Percentiles rank a stretch among this genome's conserved stretches.
phyloP scores from a whole-genome alignment of 1,140 invertebrate species.

The Penaeus vannamei region DNA sequence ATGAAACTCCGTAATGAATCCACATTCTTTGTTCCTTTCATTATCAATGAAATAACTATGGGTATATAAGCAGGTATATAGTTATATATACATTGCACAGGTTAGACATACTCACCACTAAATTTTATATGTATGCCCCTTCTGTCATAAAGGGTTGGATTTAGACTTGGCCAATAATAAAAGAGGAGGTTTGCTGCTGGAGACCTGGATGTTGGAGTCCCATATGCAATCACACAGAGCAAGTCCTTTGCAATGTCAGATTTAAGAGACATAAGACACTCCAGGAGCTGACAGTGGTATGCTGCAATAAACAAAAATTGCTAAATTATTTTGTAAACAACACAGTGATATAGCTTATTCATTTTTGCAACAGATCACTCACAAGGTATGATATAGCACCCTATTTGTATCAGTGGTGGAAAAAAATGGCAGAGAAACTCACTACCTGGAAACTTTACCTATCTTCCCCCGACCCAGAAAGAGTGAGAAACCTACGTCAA shows the following conservation, averaged over 20 bases:
- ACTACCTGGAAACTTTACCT: too few relatives aligned
- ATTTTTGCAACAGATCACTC: too few relatives aligned
- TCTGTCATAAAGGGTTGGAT: slow-evolving; percentile 92
- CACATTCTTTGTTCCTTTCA: neutral
- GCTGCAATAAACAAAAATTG: slow-evolving; percentile 74
- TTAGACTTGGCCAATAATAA: slow-evolving; percentile 99
- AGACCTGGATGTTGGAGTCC: slow-evolving; percentile 89
- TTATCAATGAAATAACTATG: slow-evolving; percentile 21
- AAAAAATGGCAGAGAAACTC: too few relatives aligned
- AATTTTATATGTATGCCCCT: slow-evolving; percentile 91
- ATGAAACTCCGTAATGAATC: too few relatives aligned
- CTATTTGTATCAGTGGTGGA: too few relatives aligned
- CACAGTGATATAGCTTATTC: neutral
- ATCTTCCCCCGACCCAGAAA: too few relatives aligned
- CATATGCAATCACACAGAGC: slow-evolving; percentile 96
- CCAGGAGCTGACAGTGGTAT: slow-evolving; percentile 94
- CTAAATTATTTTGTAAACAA: slow-evolving; percentile 22
- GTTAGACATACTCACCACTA: slow-evolving; percentile 79
- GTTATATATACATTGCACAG: neutral
- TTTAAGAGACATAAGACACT: slow-evolving; percentile 95
- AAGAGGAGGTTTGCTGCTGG: slow-evolving; percentile 97
- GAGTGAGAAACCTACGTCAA: too few relatives aligned
- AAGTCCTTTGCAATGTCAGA: slow-evolving; percentile 92
- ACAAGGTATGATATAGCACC: too few relatives aligned
- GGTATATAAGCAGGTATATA: neutral